Evolutionary conservation across 1,140 invertebrate genomes (phyloP).

Genomic region (Procambarus virginalis): DNA sequence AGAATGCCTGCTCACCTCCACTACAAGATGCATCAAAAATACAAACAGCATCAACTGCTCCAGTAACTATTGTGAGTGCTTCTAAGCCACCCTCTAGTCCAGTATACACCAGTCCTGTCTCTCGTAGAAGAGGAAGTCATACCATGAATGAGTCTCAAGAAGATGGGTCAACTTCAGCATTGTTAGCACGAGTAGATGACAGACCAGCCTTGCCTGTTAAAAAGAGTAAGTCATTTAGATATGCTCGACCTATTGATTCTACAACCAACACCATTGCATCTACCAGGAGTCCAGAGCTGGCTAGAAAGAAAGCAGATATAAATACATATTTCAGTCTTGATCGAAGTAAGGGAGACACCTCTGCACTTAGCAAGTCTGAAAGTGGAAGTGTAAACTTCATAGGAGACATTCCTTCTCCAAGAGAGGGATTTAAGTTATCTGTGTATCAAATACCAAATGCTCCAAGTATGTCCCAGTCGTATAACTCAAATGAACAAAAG

Average conservation of each 20-base stretch:
- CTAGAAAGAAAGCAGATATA: conserved; percentile 59
- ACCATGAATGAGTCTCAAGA: conserved; percentile 13
- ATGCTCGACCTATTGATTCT: conserved; percentile 52
- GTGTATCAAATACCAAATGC: conserved; percentile 60
- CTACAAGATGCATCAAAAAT: conserved; percentile 8
- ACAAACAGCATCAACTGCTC: conserved; percentile 6
- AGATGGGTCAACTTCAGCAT: conserved; percentile 28
- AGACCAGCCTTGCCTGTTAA: conserved; percentile 67
- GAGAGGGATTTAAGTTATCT: conserved; percentile 64
- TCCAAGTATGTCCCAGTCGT: background rate
- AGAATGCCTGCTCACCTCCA: conserved; percentile 13
- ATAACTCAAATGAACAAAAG: conserved; percentile 23
- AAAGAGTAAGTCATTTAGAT: conserved; percentile 66
- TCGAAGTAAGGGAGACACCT: conserved; percentile 45
- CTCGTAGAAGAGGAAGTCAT: conserved; percentile 31
- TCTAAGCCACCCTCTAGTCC: conserved; percentile 60
- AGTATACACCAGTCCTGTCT: conserved; percentile 29
- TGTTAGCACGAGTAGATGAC: conserved; percentile 59
- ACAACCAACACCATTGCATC: conserved; percentile 40
- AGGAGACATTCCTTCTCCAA: conserved; percentile 59
- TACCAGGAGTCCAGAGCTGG: conserved; percentile 46
- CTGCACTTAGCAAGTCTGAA: conserved; percentile 18
- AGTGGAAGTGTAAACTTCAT: conserved; percentile 52
- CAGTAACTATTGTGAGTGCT: conserved; percentile 32
- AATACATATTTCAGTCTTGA: conserved; percentile 70